Conservation (phyloP, 2,797 vertebrate species). For the Amblyopsis hoosieri region DNA sequence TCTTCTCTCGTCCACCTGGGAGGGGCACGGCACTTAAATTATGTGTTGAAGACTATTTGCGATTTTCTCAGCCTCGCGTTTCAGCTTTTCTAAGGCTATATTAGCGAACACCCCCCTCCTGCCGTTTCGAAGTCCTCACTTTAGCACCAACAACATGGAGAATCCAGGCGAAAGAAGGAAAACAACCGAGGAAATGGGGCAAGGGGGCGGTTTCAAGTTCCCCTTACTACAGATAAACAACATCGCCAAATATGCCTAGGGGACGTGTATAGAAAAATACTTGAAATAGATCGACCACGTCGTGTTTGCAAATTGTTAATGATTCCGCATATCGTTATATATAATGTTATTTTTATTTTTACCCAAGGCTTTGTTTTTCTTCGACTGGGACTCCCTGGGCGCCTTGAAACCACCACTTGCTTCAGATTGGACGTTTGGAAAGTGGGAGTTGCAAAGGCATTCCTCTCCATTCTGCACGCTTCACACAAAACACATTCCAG, state of each 20-base stretch:
- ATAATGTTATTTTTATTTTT: conserved; percentile 54
- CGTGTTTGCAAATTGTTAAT: neutral
- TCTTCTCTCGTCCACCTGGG: conserved; percentile 53
- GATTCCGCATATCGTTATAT: neutral
- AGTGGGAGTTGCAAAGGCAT: conserved; percentile 77
- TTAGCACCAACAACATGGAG: conserved; percentile 85
- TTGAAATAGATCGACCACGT: neutral
- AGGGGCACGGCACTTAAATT: conserved; percentile 65
- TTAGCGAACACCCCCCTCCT: conserved; percentile 52
- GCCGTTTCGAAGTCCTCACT: conserved; percentile 71
- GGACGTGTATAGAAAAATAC: conserved; percentile 20
- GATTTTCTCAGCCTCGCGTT: conserved; percentile 34
- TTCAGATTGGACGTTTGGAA: conserved; percentile 68
- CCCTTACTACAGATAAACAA: conserved; percentile 88
- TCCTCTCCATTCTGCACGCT: conserved; percentile 75
- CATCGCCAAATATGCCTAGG: conserved; percentile 43
- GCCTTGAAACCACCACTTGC: conserved; percentile 75
- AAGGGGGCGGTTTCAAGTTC: conserved; percentile 82
- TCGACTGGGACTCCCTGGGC: conserved; percentile 67
- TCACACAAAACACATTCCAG: conserved; percentile 76
- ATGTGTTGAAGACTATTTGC: conserved; percentile 39
- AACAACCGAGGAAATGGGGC: conserved; percentile 86
- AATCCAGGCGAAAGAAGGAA: conserved; percentile 83
- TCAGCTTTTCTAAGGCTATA: conserved; percentile 39
- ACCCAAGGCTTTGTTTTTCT: conserved; percentile 79